Conservation (phyloP, 2,113 vertebrate genomes). For the Podocnemis expansa region DNA sequence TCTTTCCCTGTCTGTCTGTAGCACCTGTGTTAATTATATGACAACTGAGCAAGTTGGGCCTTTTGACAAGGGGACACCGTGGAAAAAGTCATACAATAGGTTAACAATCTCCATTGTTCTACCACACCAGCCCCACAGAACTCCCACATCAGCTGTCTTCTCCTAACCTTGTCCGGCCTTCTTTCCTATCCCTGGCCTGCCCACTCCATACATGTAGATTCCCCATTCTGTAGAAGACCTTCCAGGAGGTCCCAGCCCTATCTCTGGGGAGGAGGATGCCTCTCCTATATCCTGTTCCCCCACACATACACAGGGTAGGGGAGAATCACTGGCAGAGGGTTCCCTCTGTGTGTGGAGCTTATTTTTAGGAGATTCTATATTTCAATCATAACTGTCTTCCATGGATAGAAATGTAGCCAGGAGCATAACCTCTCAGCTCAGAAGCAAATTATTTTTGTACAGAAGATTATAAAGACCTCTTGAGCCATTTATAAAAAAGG, state of each 20-base stretch:
- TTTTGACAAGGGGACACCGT: rapidly evolving
- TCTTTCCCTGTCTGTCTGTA: not conserved
- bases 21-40: rapidly evolving
- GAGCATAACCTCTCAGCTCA: constrained; percentile 15
- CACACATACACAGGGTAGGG: not conserved
- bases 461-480: constrained; percentile 17
- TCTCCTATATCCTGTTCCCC: not conserved
- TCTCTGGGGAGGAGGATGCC: not conserved
- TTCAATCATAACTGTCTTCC: not conserved
- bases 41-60: rapidly evolving
- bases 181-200: rapidly evolving
- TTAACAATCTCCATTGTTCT: rapidly evolving
- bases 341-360: rapidly evolving
- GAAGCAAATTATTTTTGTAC: constrained; percentile 11
- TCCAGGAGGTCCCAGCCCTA: too few relatives aligned
- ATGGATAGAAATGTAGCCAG: not conserved
- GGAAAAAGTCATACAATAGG: not conserved
- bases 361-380: constrained; percentile 16
- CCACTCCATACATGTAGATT: not conserved
- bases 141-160: not conserved
- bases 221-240: not conserved
- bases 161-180: not conserved
- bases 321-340: rapidly evolving
- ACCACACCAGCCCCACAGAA: rapidly evolving
- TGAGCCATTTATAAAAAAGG: constrained; percentile 2